Evolutionary conservation across 2,888 invertebrate species (phyloP), one percentile per base, ranked within the genome.

Genomic region (Drosophila setosimentum): DNA sequence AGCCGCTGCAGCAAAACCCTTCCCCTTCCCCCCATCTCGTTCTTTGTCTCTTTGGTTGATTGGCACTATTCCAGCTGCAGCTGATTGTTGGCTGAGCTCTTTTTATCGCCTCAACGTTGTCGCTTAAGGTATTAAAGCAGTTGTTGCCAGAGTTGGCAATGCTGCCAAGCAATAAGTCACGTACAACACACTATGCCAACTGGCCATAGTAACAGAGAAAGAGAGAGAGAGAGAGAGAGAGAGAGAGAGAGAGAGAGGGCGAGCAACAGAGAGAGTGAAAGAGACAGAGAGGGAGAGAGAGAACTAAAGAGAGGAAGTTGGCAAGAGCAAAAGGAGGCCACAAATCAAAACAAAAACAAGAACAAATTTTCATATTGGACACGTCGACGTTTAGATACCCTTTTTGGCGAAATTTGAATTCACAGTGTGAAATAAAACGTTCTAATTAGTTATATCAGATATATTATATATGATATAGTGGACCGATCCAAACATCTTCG

Each of bases 121-220:
- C 61, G 76, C 51, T 76, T 69, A 54, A 55, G 54, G 57, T 21
- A 27, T 27, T 33, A 27, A 21, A 55, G 67, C 66, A 50, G 29
- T 66, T 66, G 40, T 60, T 51, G 59, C 30, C 40, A 54, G 55
- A 63, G 58, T 59, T 69, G 68, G 84, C 84, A 76, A 85, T 78
- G 76, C 67, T 69, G 49, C 70, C 71, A 55, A 76, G 63, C 65
- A 85, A 84, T 72, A 85, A 84, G 84, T 85, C 84, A 85, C 87
- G 87, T 85, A 85, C 82, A 72, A 74, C 72, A 55, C 50, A 24
- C 53, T 21, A 21, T 24, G 21, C 16, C 42, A 29, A 57, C 45
- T 63, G 75, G 64, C 51, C 51, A 21, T 24, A 24, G 21, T 8
- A 45, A 24, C 16, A 24, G 45, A 8, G 62, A 37, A n/a, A 58